Conservation (phyloP, 2,113 vertebrate species). For the Caloenas nicobarica region DNA sequence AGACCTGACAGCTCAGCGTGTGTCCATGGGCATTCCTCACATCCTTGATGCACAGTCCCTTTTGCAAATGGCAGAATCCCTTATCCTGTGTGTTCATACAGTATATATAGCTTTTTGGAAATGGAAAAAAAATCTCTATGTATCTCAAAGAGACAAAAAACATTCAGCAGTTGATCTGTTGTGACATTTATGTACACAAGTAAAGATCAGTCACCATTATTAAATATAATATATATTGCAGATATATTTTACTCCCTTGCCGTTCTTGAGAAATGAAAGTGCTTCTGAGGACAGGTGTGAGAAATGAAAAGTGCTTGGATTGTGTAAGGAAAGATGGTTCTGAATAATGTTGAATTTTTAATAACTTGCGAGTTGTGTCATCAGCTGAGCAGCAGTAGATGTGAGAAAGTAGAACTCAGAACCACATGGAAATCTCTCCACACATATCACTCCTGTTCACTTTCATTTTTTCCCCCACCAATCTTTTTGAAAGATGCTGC, state of each 20-base stretch:
- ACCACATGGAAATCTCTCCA: conserved; percentile 3
- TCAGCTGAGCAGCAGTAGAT: conserved; percentile 36
- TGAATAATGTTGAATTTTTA: conserved; percentile 56
- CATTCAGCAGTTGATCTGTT: conserved; percentile 10
- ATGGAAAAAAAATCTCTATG: background rate
- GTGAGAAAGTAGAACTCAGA: conserved; percentile 10
- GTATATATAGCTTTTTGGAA: background rate
- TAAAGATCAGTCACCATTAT: background rate
- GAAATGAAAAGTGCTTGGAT: conserved; percentile 32
- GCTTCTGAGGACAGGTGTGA: conserved; percentile 31
- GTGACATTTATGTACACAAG: conserved; percentile 38
- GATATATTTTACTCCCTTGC: background rate
- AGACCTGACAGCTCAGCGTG: background rate
- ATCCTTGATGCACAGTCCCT: background rate
- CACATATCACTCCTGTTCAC: background rate
- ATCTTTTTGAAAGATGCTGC: conserved; percentile 21
- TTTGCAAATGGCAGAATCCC: background rate
- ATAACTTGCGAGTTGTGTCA: conserved; percentile 49
- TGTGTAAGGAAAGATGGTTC: background rate
- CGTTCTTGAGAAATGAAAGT: conserved; percentile 27
- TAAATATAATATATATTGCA: background rate
- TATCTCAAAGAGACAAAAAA: conserved; percentile 21
- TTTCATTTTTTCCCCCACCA: background rate
- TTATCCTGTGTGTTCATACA: background rate
- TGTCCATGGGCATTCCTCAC: background rate